Base-by-base conservation (phyloP, 2,113 vertebrate species). In the Ictalurus punctatus region DNA sequence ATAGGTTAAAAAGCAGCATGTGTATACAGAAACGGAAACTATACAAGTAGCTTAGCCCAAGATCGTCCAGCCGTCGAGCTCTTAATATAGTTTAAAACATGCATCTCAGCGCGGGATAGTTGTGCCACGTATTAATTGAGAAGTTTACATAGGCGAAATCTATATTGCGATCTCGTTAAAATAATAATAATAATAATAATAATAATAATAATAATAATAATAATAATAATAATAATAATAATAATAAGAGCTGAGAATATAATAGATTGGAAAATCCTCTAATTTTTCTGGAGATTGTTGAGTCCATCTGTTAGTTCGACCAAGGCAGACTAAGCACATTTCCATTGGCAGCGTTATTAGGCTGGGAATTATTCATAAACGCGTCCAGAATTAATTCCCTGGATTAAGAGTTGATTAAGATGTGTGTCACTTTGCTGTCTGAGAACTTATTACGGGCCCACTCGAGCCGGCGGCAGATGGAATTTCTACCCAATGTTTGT, bases 381-480 rank as follows among this genome's bases (percentile, higher is more conserved):
- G 95, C 96, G 93, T 94, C 83, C 94, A 94, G 97, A 97, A 97
- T 98, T 98, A 97, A 98, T 98, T 97, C 97, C 93, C 92, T 90
- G 97, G 97, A 97, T 97, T 98, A 98, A 97, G 97, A 96, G 95
- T 97, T 98, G 97, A 97, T 97, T 97, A 97, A 98, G 97, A 97
- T 97, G 97, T 97, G 97, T 97, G 97, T 97, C 97, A 98, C 96
- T 98, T 97, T 97, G 96, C 96, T 96, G 97, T 96, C 97, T 97
- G 96, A 96, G 97, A 96, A 98, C 96, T 97, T 97, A 97, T 97
- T 98, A 97, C 97, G 96, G 95, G 93, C 94, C 96, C 96, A 95
- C 96, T 96, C 94, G 95, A 96, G 94, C 95, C 93, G 91, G 94
- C 94, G 92, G 96, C 97, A 98, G 97, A 98, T 98, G 97, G 97